Conservation (phyloP, 2,797 vertebrate genomes). For the Erithacus rubecula region DNA sequence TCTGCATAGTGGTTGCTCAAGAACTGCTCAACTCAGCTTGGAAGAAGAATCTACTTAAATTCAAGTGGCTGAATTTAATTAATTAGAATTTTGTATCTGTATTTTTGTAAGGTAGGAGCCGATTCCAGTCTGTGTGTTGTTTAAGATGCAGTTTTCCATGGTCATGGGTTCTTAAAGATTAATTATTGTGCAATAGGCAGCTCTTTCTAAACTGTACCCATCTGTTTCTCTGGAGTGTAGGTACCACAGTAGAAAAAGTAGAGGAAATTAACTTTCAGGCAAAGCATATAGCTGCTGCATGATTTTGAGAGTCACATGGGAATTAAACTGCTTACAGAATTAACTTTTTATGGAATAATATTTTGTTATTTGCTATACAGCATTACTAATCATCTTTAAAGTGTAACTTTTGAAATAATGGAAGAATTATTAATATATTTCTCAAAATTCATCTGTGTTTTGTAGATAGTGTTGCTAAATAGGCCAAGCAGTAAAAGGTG, state of each 20-base stretch:
- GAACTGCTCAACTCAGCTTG: background rate
- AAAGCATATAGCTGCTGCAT: background rate
- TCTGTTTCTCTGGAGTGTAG: background rate
- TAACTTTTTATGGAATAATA: background rate
- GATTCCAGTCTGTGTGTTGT: background rate
- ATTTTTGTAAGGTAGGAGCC: background rate
- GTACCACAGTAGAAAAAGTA: background rate
- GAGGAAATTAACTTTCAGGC: background rate
- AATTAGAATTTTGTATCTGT: background rate
- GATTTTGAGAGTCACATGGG: background rate
- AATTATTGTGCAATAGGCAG: background rate
- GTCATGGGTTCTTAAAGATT: background rate
- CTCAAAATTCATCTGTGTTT: background rate
- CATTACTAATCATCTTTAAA: background rate
- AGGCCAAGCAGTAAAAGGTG: background rate
- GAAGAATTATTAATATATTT: background rate
- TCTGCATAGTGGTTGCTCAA: background rate
- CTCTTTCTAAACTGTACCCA: background rate
- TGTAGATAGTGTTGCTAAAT: background rate
- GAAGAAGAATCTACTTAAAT: background rate
- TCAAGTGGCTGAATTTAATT: background rate
- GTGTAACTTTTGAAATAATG: background rate
- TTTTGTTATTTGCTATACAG: background rate
- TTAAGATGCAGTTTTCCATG: background rate
- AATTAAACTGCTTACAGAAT: background rate